A percentile compares a stretch with the other conserved stretches of the same genome.
Conservation (phyloP, 2,113 vertebrate genomes). For the Phyllostomus hastatus region DNA sequence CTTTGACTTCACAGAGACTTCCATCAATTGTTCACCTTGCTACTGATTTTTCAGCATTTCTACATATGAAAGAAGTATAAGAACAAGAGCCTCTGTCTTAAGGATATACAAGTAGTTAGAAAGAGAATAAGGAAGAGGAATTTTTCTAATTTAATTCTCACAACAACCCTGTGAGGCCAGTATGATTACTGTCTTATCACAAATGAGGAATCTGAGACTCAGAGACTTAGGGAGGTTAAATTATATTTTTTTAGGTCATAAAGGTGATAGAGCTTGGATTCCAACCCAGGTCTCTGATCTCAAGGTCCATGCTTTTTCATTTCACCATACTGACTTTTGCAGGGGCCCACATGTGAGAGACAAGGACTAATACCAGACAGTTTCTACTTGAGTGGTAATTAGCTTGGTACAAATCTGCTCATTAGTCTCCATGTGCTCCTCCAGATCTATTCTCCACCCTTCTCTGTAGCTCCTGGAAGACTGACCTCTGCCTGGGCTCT, state of each 20-base stretch:
- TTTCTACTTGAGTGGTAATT: background rate
- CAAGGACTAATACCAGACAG: background rate
- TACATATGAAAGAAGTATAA: background rate
- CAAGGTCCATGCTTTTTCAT: background rate
- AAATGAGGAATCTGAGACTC: background rate
- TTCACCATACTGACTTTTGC: background rate
- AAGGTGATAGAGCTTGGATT: background rate
- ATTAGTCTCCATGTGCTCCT: background rate
- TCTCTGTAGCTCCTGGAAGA: background rate
- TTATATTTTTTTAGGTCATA: background rate
- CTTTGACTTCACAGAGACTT: background rate
- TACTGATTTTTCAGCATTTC: background rate
- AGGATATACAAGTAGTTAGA: background rate
- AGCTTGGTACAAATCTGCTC: background rate
- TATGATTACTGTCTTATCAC: background rate
- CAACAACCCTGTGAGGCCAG: background rate
- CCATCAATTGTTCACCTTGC: background rate
- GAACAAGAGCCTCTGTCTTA: background rate
- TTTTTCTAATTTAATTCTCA: background rate
- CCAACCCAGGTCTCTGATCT: background rate
- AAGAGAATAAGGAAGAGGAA: background rate
- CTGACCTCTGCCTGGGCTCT: background rate
- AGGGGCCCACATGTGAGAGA: background rate
- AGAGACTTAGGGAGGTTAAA: background rate
- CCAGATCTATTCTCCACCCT: background rate